phyloP scores from a whole-genome alignment of 92 coral and sea anemone genomes.

The Virgularia gustaviana region DNA sequence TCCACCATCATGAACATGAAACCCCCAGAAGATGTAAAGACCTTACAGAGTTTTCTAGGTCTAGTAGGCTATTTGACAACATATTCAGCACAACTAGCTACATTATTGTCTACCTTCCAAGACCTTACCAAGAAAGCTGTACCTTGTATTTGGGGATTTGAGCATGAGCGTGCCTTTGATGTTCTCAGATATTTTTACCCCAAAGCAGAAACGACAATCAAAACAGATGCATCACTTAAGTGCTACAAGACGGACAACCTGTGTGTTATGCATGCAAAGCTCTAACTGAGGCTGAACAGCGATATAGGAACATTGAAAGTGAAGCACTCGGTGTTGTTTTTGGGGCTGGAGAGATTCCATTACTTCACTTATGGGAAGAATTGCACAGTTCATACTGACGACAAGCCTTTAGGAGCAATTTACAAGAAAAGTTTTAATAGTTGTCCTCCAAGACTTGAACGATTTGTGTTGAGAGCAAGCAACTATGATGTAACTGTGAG shows the following conservation, averaged over 20 bases:
- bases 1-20: slow-evolving; percentile 43
- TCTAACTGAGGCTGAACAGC: slow-evolving; percentile 53
- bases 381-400: slow-evolving; percentile 58
- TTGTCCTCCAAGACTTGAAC: slow-evolving; percentile 58
- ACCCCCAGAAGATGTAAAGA: slow-evolving; percentile 38
- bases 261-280: slow-evolving; percentile 51
- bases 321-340: slow-evolving; percentile 52
- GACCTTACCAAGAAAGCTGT: slow-evolving; percentile 46
- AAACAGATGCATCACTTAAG: slow-evolving; percentile 50
- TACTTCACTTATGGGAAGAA: slow-evolving; percentile 55
- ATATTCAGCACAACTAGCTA: slow-evolving; percentile 40
- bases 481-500: slow-evolving; percentile 49
- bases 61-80: slow-evolving; percentile 2
- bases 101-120: slow-evolving; percentile 27
- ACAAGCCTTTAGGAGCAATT: slow-evolving; percentile 47
- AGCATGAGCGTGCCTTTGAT: slow-evolving; percentile 39
- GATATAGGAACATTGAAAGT: slow-evolving; percentile 59
- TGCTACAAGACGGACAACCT: slow-evolving; percentile 53
- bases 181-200: slow-evolving; percentile 54
- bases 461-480: slow-evolving; percentile 48
- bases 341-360: slow-evolving; percentile 61
- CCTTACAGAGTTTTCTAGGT: slow-evolving; percentile 46
- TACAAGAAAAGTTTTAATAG: slow-evolving; percentile 46
- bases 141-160: slow-evolving; percentile 42
- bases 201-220: slow-evolving; percentile 33